Conservation (phyloP, 2,113 vertebrate genomes). For the Prochilodus magdalenae region DNA sequence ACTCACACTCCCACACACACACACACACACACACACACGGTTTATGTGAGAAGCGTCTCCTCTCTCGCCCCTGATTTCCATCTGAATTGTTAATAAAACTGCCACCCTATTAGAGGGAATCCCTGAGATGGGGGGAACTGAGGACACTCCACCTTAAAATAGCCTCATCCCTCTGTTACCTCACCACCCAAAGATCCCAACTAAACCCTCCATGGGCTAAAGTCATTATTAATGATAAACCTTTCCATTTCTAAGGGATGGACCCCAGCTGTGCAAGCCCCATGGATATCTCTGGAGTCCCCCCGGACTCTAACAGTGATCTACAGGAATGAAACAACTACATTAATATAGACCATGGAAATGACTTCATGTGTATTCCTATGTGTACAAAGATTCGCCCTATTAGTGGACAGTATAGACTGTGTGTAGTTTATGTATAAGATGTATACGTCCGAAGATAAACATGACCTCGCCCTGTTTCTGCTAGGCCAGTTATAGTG, state of each 20-base stretch:
- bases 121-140: slow-evolving; percentile 83
- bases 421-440: too few relatives aligned
- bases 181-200: not conserved
- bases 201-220: not conserved
- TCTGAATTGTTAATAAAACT: slow-evolving; percentile 93
- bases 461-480: too few relatives aligned
- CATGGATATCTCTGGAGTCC: too few relatives aligned
- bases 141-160: slow-evolving; percentile 74
- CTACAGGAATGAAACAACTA: too few relatives aligned
- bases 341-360: too few relatives aligned
- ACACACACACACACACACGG: slow-evolving; percentile 82
- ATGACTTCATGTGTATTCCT: too few relatives aligned
- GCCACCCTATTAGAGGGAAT: slow-evolving; percentile 83
- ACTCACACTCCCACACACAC: not conserved
- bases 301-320: too few relatives aligned
- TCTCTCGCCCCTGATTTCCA: slow-evolving; percentile 87
- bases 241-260: slow-evolving; percentile 7
- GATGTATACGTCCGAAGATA: too few relatives aligned
- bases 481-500: too few relatives aligned
- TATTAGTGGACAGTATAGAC: too few relatives aligned
- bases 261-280: too few relatives aligned
- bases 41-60: slow-evolving; percentile 91
- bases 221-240: not conserved
- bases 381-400: too few relatives aligned
- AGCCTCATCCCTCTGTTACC: slow-evolving; percentile 24